Base-by-base conservation (phyloP, 2,113 vertebrate genomes). In the Leucopsar rothschildi region DNA sequence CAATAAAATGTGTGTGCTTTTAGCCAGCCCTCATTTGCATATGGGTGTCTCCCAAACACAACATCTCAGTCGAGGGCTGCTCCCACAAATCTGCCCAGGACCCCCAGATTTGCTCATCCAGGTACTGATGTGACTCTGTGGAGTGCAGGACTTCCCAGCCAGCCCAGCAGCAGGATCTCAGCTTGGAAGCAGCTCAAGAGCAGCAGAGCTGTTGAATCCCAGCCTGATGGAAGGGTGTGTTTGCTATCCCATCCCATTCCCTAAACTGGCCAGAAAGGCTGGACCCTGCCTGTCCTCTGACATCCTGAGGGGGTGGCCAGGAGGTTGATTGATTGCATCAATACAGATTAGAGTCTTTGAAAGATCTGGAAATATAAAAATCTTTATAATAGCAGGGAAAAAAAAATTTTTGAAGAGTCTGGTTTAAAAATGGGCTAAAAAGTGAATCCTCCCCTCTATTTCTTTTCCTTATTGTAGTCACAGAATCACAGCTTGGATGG, bases 11-110 rank as follows among this genome's bases (percentile, higher is more conserved):
- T 0, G 1, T 7, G 10, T 40, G 61, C 31, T 68, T 55, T 89
- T 17, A 66, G 53, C 6, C 81, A 90, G 92, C 44, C 68, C 49
- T 84, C 77, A 7, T 47, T 64, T 60, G 15, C 11, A 29, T 31
- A 45, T 0, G 0, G 17, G 16, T 0, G 5, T 6, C 13, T 25
- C 53, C n/a, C 79, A 69, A 72, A 31, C 12, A 57, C 37, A 22
- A 1, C 37, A 7, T 1, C 24, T 15, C 63, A 65, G 33, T 6
- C 49, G n/a, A 64, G 63, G 59, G 35, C 27, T 15, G 11, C 4
- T 39, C 8, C 60, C 56, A 47, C 29, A 31, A 31, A 72, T 13
- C 66, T 20, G 6, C 2, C 61, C 23, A 53, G 39, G 22, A 27
- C 4, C 52, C 76, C 31, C 40, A 40, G 1, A 55, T 55, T 6